Evolutionary conservation across 2,113 vertebrate genomes (phyloP).

Genomic region (Colossoma macropomum): DNA sequence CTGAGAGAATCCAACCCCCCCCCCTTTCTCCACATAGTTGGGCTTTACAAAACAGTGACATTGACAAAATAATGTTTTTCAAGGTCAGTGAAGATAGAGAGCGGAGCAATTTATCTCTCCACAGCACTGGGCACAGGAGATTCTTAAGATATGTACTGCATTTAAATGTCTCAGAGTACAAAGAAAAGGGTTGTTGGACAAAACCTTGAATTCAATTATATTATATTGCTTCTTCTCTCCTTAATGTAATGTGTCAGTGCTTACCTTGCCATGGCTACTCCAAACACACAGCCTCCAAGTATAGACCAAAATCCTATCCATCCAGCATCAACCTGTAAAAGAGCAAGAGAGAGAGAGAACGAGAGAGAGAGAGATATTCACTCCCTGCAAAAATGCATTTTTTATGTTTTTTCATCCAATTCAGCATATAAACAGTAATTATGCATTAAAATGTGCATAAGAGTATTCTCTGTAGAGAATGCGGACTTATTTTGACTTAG

Average conservation of each 20-base stretch:
- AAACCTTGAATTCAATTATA: neutral
- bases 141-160: conserved; percentile 13
- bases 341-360: neutral
- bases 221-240: neutral
- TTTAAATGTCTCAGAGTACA: conserved; percentile 6
- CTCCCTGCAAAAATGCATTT: too few species aligned
- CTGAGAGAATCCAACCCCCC: conserved; percentile 20
- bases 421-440: too few species aligned
- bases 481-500: too few species aligned
- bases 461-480: too few species aligned
- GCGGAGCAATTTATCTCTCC: conserved; percentile 40
- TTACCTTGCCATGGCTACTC: conserved; percentile 94
- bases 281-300: conserved; percentile 93
- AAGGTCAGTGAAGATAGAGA: conserved; percentile 30
- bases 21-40: neutral
- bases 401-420: too few species aligned
- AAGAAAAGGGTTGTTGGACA: conserved; percentile 5
- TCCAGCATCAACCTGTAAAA: conserved; percentile 89
- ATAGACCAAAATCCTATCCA: conserved; percentile 99
- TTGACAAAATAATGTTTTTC: conserved; percentile 40
- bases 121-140: conserved; percentile 10
- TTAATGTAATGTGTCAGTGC: conserved; percentile 28
- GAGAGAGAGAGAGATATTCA: neutral
- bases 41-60: conserved; percentile 42
- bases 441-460: too few species aligned